These are phyloP conservation scores for Cosmia pyralina DNA, from an alignment of 2,888 invertebrate genomes.

Conservation along the genomic window DNA sequence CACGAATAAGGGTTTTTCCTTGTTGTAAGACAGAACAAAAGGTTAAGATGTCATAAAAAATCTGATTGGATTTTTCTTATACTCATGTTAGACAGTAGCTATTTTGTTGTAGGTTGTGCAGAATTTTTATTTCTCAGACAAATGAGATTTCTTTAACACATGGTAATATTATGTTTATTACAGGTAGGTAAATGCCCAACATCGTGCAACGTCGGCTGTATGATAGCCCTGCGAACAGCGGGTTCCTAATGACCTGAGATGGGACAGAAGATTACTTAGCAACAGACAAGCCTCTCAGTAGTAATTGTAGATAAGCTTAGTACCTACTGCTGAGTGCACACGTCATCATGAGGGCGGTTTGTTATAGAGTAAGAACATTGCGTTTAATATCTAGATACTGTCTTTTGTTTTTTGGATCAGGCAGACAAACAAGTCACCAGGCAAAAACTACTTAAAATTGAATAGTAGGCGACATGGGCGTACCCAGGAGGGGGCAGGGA, in stretches of 20 bases:
- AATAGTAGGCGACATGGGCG: too few species aligned
- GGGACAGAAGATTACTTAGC: background rate
- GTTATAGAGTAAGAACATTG: background rate
- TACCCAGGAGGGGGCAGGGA: too few species aligned
- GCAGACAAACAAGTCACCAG: background rate
- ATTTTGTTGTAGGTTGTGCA: background rate
- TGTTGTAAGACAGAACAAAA: background rate
- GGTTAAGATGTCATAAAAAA: background rate
- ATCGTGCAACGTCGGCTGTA: background rate
- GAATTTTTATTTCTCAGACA: background rate
- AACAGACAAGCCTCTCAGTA: background rate
- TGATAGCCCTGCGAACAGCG: background rate
- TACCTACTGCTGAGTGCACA: constrained; percentile 9
- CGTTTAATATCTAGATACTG: background rate
- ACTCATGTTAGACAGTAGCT: background rate
- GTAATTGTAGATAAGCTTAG: constrained; percentile 27
- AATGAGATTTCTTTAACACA: background rate
- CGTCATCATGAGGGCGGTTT: background rate
- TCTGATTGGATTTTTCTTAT: background rate
- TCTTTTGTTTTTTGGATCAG: background rate
- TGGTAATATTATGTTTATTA: background rate
- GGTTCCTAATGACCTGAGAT: constrained; percentile 5
- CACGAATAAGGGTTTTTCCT: background rate
- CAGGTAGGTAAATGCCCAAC: background rate
- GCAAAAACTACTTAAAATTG: too few species aligned